phyloP scores from a whole-genome alignment of 2,113 vertebrate species.

The Neolamprologus devosi region DNA sequence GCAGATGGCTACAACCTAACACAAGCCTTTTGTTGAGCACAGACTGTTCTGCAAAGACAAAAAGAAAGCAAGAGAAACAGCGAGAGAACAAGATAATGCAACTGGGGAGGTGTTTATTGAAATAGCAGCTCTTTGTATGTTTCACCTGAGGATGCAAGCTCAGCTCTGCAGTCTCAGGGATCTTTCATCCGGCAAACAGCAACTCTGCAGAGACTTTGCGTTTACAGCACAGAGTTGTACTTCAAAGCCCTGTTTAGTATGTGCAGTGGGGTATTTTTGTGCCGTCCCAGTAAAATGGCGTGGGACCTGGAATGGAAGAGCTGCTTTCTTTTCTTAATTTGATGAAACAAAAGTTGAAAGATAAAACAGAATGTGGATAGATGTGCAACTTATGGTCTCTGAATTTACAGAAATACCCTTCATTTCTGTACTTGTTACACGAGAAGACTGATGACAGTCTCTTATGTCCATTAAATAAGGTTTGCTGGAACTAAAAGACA shows the following conservation, averaged over 20 bases:
- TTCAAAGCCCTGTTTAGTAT: conserved; percentile 41
- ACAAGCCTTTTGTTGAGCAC: conserved; percentile 32
- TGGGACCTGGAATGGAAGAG: background rate
- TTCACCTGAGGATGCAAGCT: conserved; percentile 50
- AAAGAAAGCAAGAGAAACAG: background rate
- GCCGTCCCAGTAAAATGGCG: conserved; percentile 29
- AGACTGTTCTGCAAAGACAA: conserved; percentile 8
- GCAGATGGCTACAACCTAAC: conserved; percentile 33
- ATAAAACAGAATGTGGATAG: background rate
- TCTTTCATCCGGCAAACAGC: conserved; percentile 52
- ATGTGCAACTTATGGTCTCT: background rate
- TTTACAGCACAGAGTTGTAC: conserved; percentile 26
- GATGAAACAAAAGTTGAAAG: background rate
- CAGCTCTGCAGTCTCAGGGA: conserved; percentile 31
- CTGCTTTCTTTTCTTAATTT: background rate
- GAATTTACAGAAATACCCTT: background rate
- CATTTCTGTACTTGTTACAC: background rate
- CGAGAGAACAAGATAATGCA: background rate
- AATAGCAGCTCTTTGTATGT: conserved; percentile 31
- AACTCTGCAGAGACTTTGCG: conserved; percentile 38
- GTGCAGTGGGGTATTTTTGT: conserved; percentile 11
- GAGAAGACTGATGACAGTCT: background rate
- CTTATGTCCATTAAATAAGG: background rate
- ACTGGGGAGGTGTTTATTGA: conserved; percentile 29
- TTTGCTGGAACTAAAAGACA: background rate